Percentiles rank a stretch among this genome's conserved stretches.
These are phyloP conservation scores for Clarias platycephalus DNA, from an alignment of 2,797 vertebrate species.

Conservation along the genomic window DNA sequence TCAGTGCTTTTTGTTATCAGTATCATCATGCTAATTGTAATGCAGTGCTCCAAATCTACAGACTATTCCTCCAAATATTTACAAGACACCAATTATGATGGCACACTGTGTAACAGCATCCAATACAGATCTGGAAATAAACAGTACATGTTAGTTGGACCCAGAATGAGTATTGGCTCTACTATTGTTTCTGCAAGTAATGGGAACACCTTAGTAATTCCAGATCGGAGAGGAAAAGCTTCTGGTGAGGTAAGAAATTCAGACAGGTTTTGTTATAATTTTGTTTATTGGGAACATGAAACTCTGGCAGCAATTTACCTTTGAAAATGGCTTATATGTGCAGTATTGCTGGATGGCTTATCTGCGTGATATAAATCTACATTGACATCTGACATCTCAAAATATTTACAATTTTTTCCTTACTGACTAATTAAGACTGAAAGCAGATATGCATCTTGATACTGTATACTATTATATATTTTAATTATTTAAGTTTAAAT, in stretches of 20 bases:
- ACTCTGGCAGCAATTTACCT: not conserved
- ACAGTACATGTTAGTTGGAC: constrained; percentile 66
- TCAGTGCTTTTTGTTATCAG: not conserved
- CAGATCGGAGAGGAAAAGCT: not conserved
- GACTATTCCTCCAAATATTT: constrained; percentile 58
- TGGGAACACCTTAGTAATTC: constrained; percentile 47
- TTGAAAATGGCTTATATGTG: not conserved
- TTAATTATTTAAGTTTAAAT: not conserved
- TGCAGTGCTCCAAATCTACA: constrained; percentile 50
- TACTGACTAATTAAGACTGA: not conserved
- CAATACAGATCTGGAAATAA: constrained; percentile 68
- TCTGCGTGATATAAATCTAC: not conserved
- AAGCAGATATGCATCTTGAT: not conserved
- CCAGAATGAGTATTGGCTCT: constrained; percentile 65
- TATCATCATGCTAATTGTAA: not conserved
- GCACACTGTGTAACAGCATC: constrained; percentile 66
- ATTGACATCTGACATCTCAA: not conserved
- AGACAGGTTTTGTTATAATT: not conserved
- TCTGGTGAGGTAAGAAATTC: constrained; percentile 15
- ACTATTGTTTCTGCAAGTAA: constrained; percentile 58
- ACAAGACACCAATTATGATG: constrained; percentile 60
- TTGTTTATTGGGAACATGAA: not conserved
- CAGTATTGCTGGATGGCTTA: not conserved
- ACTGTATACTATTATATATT: not conserved
- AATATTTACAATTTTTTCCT: not conserved